These are phyloP conservation scores for Nephrotoma appendiculata DNA, from an alignment of 2,888 invertebrate genomes.

Conservation along the genomic window DNA sequence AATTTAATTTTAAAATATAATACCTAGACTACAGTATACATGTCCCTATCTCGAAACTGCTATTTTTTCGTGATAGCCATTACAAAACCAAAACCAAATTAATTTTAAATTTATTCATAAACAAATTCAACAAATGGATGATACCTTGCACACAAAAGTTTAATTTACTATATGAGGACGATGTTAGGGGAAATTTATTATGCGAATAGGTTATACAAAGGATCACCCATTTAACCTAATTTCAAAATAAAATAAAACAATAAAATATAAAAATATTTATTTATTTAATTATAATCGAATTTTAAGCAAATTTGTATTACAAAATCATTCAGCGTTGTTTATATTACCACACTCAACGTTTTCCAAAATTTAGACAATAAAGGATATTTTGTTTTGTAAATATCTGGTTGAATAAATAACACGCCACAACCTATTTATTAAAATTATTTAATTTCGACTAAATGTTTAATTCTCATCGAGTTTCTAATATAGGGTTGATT, in stretches of 20 bases:
- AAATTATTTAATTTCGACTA: too few species aligned
- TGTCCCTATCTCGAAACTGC: too few species aligned
- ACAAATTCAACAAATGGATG: background rate
- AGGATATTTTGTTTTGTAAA: too few species aligned
- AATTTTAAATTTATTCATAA: background rate
- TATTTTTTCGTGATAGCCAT: too few species aligned
- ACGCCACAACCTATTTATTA: too few species aligned
- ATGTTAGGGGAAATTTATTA: background rate
- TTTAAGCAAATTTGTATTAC: background rate
- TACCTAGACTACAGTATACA: background rate
- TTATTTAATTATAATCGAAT: background rate
- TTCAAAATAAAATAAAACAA: background rate
- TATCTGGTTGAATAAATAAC: too few species aligned
- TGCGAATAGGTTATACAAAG: background rate
- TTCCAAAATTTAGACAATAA: too few species aligned
- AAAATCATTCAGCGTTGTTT: too few species aligned
- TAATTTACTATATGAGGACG: background rate
- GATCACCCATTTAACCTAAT: background rate
- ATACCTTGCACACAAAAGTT: background rate
- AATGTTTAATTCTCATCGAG: too few species aligned
- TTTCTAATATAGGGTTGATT: too few species aligned
- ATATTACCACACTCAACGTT: too few species aligned
- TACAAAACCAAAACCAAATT: background rate
- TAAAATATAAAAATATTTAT: background rate
- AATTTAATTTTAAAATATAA: background rate